Evolutionary conservation across 2,888 invertebrate genomes (phyloP).

Genomic region (Rhimphoctona megacephalus): DNA sequence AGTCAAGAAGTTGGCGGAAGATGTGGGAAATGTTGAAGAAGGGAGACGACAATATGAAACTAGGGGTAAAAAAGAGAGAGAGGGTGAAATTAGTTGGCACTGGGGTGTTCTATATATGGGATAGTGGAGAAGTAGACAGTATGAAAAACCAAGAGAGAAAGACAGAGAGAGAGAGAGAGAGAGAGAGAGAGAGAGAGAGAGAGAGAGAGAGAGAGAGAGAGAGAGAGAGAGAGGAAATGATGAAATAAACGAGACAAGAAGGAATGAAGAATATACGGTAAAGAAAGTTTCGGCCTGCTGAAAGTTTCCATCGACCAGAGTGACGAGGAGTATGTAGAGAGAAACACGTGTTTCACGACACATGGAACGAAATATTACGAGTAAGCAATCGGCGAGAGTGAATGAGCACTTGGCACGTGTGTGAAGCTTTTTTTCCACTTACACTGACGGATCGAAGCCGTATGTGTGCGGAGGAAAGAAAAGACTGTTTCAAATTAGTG

Average conservation of each 20-base stretch:
- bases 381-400: constrained; percentile 41
- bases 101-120: constrained; percentile 5
- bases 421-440: not conserved
- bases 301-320: constrained; percentile 51
- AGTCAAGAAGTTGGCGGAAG: constrained; percentile 51
- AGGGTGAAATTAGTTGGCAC: constrained; percentile 32
- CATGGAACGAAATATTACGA: constrained; percentile 62
- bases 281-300: constrained; percentile 55
- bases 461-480: constrained; percentile 32
- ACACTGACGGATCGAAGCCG: not conserved
- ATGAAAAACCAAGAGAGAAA: not conserved
- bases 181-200: not conserved
- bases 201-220: not conserved
- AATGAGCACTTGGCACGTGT: constrained; percentile 57
- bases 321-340: constrained; percentile 42
- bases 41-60: not conserved
- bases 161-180: not conserved
- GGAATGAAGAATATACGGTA: constrained; percentile 58
- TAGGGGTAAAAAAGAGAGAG: not conserved
- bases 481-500: constrained; percentile 63
- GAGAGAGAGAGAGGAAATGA: not conserved
- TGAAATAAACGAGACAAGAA: constrained; percentile 60
- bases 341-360: constrained; percentile 70
- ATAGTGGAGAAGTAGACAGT: constrained; percentile 10
- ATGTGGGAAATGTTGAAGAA: constrained; percentile 20